Conservation (phyloP, 2,113 vertebrate species). For the Trogon surrucura region DNA sequence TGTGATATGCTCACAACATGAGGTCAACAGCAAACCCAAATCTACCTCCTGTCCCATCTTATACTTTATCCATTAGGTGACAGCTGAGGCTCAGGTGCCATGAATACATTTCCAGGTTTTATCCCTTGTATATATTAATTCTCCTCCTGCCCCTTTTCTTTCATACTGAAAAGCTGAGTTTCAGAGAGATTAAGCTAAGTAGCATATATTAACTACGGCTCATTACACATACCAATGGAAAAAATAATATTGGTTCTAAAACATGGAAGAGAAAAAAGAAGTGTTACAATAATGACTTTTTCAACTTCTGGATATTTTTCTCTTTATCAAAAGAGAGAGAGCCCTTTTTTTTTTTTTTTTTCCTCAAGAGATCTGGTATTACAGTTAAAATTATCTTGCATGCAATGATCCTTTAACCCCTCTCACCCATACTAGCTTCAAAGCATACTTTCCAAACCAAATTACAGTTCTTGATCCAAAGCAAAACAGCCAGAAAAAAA, state of each 20-base stretch:
- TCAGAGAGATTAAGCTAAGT: slow-evolving; percentile 24
- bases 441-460: neutral
- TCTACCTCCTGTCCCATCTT: neutral
- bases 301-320: neutral
- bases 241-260: slow-evolving; percentile 10
- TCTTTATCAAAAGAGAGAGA: neutral
- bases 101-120: neutral
- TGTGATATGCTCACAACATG: neutral
- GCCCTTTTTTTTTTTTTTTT: neutral
- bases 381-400: neutral
- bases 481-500: neutral
- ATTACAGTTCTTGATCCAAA: neutral
- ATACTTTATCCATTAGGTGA: neutral
- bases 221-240: slow-evolving; percentile 1
- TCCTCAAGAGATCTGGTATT: neutral
- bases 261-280: neutral
- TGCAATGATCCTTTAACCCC: neutral
- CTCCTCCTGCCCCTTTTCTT: neutral
- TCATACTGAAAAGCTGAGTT: neutral
- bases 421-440: neutral
- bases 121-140: neutral
- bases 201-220: slow-evolving; percentile 18
- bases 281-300: neutral
- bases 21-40: neutral
- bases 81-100: neutral